Evolutionary conservation across 2,888 invertebrate species (phyloP).

Genomic region (Anticlea derivata): DNA sequence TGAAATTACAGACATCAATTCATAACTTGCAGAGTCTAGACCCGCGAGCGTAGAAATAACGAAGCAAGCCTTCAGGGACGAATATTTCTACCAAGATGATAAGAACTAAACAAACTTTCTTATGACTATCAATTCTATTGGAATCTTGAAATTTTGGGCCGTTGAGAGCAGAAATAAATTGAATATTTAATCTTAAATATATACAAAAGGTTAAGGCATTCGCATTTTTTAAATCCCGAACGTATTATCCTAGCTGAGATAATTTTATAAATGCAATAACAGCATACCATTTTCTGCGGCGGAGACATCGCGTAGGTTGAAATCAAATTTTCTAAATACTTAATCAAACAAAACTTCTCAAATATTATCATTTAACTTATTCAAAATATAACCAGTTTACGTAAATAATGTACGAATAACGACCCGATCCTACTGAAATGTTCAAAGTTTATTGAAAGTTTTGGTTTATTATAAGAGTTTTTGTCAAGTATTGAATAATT

Average conservation of each 20-base stretch:
- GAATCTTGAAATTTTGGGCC: constrained; percentile 8
- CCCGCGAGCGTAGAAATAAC: constrained; percentile 8
- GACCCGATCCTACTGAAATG: constrained; percentile 15
- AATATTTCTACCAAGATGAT: constrained; percentile 15
- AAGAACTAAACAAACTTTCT: constrained; percentile 6
- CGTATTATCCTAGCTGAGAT: constrained; percentile 9
- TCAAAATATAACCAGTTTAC: constrained; percentile 16
- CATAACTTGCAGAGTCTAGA: constrained; percentile 10
- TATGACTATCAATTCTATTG: constrained; percentile 9
- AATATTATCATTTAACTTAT: constrained; percentile 17
- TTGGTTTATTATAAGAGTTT: constrained; percentile 36
- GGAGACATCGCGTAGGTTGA: constrained; percentile 21
- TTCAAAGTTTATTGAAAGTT: constrained; percentile 26
- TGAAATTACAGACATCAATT: constrained; percentile 1
- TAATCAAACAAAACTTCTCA: constrained; percentile 14
- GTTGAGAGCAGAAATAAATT: constrained; percentile 9
- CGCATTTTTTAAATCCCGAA: constrained; percentile 12
- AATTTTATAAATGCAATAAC: constrained; percentile 20
- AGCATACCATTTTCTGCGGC: constrained; percentile 17
- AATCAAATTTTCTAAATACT: constrained; percentile 23
- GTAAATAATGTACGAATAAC: constrained; percentile 12
- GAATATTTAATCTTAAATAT: constrained; percentile 15
- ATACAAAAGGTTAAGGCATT: background rate
- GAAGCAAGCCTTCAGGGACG: constrained; percentile 14
- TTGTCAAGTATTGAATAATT: constrained; percentile 34